A percentile compares a stretch with the other conserved stretches of the same genome.
phyloP scores from a whole-genome alignment of 2,888 invertebrate genomes.

The Lasius fuliginosus region DNA sequence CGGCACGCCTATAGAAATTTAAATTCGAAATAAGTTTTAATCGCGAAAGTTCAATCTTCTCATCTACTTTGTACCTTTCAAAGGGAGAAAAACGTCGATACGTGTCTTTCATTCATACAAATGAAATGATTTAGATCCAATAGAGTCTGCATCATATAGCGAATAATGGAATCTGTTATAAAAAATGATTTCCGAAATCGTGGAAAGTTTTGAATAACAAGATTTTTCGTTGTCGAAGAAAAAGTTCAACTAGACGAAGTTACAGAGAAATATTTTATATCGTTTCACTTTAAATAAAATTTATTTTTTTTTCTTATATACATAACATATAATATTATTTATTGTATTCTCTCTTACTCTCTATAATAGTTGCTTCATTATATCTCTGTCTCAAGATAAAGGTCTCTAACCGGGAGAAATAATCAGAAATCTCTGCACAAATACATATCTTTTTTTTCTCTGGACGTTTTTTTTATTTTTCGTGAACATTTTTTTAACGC shows the following conservation, averaged over 20 bases:
- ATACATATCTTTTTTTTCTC: not conserved
- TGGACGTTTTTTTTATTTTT: not conserved
- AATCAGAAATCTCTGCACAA: not conserved
- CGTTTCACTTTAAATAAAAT: not conserved
- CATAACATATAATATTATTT: not conserved
- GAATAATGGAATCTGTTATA: not conserved
- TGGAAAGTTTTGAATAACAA: not conserved
- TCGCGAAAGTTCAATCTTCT: conserved; percentile 18
- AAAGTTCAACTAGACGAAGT: not conserved
- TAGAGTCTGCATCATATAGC: not conserved
- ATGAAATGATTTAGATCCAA: conserved; percentile 10
- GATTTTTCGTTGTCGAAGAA: not conserved
- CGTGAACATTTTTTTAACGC: not conserved
- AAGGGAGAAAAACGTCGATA: not conserved
- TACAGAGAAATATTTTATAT: not conserved
- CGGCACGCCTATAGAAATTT: conserved; percentile 17
- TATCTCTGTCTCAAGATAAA: not conserved
- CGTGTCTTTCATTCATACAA: not conserved
- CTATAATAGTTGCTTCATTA: not conserved
- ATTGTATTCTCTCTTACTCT: not conserved
- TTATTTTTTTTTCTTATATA: not conserved
- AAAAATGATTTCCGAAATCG: not conserved
- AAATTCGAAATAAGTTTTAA: conserved; percentile 24
- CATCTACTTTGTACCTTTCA: not conserved
- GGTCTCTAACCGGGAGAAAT: not conserved